These are phyloP conservation scores for Elmis aenea DNA, from an alignment of 2,888 invertebrate species.

Conservation along the genomic window DNA sequence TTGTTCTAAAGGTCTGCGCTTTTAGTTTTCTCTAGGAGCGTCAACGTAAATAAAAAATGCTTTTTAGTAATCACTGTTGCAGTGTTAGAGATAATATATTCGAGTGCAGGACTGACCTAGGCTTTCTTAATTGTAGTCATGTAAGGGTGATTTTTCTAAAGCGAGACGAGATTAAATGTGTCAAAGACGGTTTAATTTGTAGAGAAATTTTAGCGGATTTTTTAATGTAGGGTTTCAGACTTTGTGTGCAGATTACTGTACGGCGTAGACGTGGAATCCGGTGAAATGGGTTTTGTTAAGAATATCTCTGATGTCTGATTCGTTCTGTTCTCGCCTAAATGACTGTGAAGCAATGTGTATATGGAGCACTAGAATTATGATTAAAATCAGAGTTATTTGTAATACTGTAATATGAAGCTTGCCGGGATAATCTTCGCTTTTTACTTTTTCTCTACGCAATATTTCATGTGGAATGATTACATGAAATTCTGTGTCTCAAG, in stretches of 20 bases:
- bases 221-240: slow-evolving; percentile 43
- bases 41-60: too few relatives aligned
- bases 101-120: slow-evolving; percentile 16
- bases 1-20: too few relatives aligned
- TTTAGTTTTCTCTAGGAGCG: too few relatives aligned
- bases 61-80: too few relatives aligned
- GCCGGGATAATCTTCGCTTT: too few relatives aligned
- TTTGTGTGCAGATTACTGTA: slow-evolving; percentile 37
- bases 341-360: slow-evolving; percentile 39
- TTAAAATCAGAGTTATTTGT: too few relatives aligned
- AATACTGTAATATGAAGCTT: too few relatives aligned
- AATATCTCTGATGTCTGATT: slow-evolving; percentile 38
- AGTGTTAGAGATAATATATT: too few relatives aligned
- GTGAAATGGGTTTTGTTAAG: slow-evolving; percentile 41
- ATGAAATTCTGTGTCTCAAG: too few relatives aligned
- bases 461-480: too few relatives aligned
- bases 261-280: slow-evolving; percentile 30
- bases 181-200: slow-evolving; percentile 48
- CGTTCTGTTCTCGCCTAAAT: slow-evolving; percentile 42
- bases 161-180: slow-evolving; percentile 42
- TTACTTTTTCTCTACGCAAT: too few relatives aligned
- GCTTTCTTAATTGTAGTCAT: slow-evolving; percentile 14
- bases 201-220: slow-evolving; percentile 48
- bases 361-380: slow-evolving; percentile 39
- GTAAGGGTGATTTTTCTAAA: slow-evolving; percentile 13